Evolutionary conservation across 2,888 invertebrate genomes (phyloP).

Genomic region (Chesias legatella): DNA sequence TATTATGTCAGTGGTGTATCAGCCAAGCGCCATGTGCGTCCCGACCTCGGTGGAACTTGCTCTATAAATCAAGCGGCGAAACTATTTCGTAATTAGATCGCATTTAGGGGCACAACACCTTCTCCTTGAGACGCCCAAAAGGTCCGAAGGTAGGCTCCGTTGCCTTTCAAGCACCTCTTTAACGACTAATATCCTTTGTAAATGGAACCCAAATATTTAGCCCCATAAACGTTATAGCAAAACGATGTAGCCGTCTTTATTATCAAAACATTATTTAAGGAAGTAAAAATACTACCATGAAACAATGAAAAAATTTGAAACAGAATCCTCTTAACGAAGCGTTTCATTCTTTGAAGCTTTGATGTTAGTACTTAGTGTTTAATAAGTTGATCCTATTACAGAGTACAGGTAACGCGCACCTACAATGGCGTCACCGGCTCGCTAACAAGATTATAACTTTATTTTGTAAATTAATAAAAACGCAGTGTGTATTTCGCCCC

Average conservation of each 20-base stretch:
- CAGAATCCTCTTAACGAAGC: slow-evolving; percentile 70
- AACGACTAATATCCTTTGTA: slow-evolving; percentile 77
- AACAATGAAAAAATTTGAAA: slow-evolving; percentile 35
- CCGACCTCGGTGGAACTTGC: slow-evolving; percentile 65
- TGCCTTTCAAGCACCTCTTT: slow-evolving; percentile 78
- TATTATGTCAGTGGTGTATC: slow-evolving; percentile 63
- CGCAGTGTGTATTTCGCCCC: slow-evolving; percentile 54
- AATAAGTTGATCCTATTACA: slow-evolving; percentile 81
- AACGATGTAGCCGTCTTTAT: slow-evolving; percentile 68
- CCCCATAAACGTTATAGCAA: slow-evolving; percentile 59
- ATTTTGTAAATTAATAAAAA: slow-evolving; percentile 78
- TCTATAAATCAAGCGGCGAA: slow-evolving; percentile 81
- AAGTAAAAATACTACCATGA: slow-evolving; percentile 19
- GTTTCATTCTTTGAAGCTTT: slow-evolving; percentile 68
- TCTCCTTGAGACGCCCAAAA: slow-evolving; percentile 73
- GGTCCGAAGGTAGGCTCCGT: slow-evolving; percentile 71
- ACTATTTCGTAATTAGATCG: slow-evolving; percentile 82
- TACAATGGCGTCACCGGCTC: slow-evolving; percentile 65
- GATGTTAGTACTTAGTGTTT: slow-evolving; percentile 79
- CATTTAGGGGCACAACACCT: slow-evolving; percentile 78
- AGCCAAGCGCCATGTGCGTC: slow-evolving; percentile 59
- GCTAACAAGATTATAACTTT: slow-evolving; percentile 80
- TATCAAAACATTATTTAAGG: slow-evolving; percentile 28
- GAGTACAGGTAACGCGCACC: slow-evolving; percentile 70
- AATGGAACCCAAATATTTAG: slow-evolving; percentile 76